Conservation (phyloP, 2,888 invertebrate species). For the Phytoseiulus persimilis region DNA sequence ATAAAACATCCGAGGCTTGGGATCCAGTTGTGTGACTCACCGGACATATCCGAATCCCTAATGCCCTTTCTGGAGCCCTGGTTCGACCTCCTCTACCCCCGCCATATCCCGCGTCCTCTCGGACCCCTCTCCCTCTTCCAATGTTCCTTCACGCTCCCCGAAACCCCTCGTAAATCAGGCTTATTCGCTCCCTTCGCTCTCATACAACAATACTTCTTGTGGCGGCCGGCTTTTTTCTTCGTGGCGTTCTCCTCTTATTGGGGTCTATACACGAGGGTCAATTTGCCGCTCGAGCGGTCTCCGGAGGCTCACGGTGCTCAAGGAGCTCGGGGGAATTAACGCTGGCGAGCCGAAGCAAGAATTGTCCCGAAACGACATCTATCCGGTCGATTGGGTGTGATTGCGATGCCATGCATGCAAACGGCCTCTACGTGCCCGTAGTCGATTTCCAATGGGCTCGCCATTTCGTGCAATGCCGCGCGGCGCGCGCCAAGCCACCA, state of each 20-base stretch:
- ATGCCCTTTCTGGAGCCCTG: not conserved
- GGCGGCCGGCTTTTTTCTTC: not conserved
- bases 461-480: not conserved
- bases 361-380: not conserved
- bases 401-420: not conserved
- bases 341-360: not conserved
- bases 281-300: not conserved
- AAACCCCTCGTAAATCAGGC: not conserved
- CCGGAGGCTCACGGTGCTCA: not conserved
- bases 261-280: not conserved
- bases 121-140: not conserved
- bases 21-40: not conserved
- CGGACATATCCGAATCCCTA: not conserved
- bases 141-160: not conserved
- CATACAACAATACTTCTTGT: not conserved
- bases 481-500: not conserved
- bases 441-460: not conserved
- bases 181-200: not conserved
- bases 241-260: not conserved
- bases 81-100: not conserved
- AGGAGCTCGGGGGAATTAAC: not conserved
- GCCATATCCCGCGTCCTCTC: not conserved
- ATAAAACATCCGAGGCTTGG: not conserved
- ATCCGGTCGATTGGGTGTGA: not conserved
- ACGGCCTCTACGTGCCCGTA: not conserved